Evolutionary conservation across 2,888 invertebrate genomes (phyloP).

Genomic region (Cerceris ruficornis): DNA sequence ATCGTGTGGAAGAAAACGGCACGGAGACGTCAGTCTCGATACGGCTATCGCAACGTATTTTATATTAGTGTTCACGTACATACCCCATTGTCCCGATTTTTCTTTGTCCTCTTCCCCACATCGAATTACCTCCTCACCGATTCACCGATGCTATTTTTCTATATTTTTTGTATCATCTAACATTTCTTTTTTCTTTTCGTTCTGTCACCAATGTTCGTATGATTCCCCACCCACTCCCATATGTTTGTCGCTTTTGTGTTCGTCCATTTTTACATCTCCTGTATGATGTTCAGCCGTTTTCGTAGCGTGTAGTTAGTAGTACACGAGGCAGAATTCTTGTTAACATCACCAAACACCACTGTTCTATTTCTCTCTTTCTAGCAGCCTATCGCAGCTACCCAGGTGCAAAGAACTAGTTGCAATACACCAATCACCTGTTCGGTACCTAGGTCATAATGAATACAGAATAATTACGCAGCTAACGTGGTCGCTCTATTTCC

Average conservation of each 20-base stretch:
- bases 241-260: constrained; percentile 81
- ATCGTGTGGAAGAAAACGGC: constrained; percentile 5
- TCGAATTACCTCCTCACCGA: constrained; percentile 3
- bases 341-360: constrained; percentile 80
- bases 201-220: constrained; percentile 25
- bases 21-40: constrained; percentile 25
- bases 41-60: constrained; percentile 45
- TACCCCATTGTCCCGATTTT: constrained; percentile 3
- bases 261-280: constrained; percentile 69
- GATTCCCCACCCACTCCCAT: constrained; percentile 15
- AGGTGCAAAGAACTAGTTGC: constrained; percentile 79
- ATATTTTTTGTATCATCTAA: neutral
- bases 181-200: neutral
- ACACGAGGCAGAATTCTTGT: constrained; percentile 79
- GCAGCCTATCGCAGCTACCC: constrained; percentile 82
- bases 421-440: constrained; percentile 80
- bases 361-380: constrained; percentile 82
- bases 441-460: constrained; percentile 73
- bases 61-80: constrained; percentile 40
- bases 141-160: constrained; percentile 33
- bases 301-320: constrained; percentile 81
- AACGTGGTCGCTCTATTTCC: constrained; percentile 63
- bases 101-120: constrained; percentile 2
- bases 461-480: constrained; percentile 60
- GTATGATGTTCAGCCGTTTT: constrained; percentile 75